These are phyloP conservation scores for Ciconia stormi DNA, from an alignment of 2,113 vertebrate species.

Conservation along the genomic window DNA sequence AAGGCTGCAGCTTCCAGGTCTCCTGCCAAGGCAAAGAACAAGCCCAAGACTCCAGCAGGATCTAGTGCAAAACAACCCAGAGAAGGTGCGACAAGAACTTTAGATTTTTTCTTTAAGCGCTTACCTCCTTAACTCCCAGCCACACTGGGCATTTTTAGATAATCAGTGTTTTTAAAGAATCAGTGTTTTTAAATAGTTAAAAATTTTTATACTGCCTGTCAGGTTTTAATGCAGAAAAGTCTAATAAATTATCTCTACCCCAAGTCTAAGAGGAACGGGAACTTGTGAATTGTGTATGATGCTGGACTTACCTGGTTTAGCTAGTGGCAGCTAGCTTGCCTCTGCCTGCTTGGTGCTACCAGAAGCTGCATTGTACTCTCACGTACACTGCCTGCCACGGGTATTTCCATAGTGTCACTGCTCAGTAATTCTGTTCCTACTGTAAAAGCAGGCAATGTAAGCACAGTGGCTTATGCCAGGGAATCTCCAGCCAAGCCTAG, in stretches of 20 bases:
- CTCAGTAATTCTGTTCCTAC: not conserved
- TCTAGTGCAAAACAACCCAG: slow-evolving; percentile 77
- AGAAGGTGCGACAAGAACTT: slow-evolving; percentile 70
- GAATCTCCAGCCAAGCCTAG: not conserved
- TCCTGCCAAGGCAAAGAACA: slow-evolving; percentile 74
- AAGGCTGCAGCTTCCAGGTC: not conserved
- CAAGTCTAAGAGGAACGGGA: not conserved
- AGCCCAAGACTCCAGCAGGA: slow-evolving; percentile 66
- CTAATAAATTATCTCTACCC: slow-evolving; percentile 24
- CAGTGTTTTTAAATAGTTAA: not conserved
- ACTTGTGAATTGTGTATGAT: not conserved
- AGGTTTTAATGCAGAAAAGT: not conserved
- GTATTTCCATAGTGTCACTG: not conserved
- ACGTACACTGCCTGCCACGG: not conserved
- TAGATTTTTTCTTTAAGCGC: slow-evolving; percentile 89
- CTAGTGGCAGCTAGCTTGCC: not conserved
- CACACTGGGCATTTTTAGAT: not conserved
- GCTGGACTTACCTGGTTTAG: not conserved
- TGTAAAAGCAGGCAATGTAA: not conserved
- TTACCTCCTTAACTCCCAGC: slow-evolving; percentile 46
- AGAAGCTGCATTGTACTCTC: not conserved
- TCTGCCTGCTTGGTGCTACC: not conserved
- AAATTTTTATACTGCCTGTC: not conserved
- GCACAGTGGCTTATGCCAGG: not conserved
- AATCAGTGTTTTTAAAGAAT: not conserved